Percentiles rank a stretch among this genome's conserved stretches.
phyloP scores from a whole-genome alignment of 1,140 invertebrate genomes.

The Zaprionus vittiger region DNA sequence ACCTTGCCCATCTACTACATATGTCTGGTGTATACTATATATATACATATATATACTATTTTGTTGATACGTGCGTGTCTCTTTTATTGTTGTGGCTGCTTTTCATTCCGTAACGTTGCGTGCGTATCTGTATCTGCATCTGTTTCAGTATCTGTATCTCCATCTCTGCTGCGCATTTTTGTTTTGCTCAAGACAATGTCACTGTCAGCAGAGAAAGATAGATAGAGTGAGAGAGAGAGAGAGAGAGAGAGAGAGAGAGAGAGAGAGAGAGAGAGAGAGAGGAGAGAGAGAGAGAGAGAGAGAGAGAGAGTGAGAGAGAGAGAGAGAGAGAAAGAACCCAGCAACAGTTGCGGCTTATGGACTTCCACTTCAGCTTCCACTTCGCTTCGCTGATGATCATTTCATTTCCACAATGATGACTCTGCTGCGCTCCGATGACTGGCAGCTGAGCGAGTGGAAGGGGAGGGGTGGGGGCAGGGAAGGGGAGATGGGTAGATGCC shows the following conservation, averaged over 20 bases:
- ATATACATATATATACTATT: too few relatives aligned
- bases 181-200: constrained; percentile 38
- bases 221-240: background rate
- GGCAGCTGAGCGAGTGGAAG: background rate
- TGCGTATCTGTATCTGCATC: constrained; percentile 22
- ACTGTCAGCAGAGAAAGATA: constrained; percentile 23
- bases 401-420: constrained; percentile 20
- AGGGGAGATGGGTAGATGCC: constrained; percentile 8
- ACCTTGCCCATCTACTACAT: background rate
- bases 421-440: constrained; percentile 30
- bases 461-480: background rate
- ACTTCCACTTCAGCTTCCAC: constrained; percentile 4
- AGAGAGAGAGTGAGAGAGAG: background rate
- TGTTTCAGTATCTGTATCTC: constrained; percentile 1
- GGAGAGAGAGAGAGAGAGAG: background rate
- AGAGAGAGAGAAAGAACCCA: background rate
- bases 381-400: constrained; percentile 11
- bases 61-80: constrained; percentile 10
- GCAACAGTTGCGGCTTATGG: constrained; percentile 8
- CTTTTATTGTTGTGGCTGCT: background rate
- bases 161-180: background rate
- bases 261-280: background rate
- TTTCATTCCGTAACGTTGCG: constrained; percentile 28
- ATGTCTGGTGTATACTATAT: background rate
- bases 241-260: background rate